Conservation (phyloP, 2,113 vertebrate species). For the Laticauda colubrina region DNA sequence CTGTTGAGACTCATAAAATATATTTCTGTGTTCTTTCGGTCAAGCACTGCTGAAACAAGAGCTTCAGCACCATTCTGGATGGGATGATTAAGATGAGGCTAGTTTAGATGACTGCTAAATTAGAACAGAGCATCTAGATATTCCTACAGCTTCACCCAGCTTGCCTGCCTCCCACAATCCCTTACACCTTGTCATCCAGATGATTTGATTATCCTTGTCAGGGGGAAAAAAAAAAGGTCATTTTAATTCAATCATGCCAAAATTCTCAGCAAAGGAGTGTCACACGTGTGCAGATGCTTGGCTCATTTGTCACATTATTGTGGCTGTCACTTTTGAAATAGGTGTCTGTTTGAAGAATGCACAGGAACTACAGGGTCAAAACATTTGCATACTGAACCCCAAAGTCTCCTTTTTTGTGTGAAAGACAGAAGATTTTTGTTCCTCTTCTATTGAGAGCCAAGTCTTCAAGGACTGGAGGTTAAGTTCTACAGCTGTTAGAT, state of each 20-base stretch:
- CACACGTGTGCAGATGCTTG: constrained; percentile 76
- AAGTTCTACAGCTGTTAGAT: constrained; percentile 24
- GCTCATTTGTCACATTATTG: constrained; percentile 96
- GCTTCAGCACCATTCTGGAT: constrained; percentile 25
- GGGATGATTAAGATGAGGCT: constrained; percentile 56
- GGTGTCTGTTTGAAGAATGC: constrained; percentile 97
- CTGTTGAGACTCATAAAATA: constrained; percentile 22
- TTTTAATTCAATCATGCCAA: constrained; percentile 73
- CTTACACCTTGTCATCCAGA: constrained; percentile 23
- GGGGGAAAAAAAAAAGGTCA: constrained; percentile 82
- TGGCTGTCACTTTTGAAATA: constrained; percentile 88
- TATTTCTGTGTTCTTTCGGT: constrained; percentile 15
- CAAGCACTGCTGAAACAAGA: constrained; percentile 36
- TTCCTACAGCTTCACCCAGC: constrained; percentile 18
- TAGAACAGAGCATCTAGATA: constrained; percentile 31
- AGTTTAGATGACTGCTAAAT: constrained; percentile 35
- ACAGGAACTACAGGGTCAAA: constrained; percentile 79
- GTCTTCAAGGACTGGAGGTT: constrained; percentile 32
- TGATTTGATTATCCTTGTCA: constrained; percentile 81
- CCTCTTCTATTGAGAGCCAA: constrained; percentile 51
- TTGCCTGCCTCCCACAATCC: not conserved
- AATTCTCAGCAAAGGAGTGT: constrained; percentile 70
- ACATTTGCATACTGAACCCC: constrained; percentile 87
- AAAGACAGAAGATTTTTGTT: constrained; percentile 34
- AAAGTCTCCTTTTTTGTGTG: constrained; percentile 58